phyloP scores from a whole-genome alignment of 2,113 vertebrate species.

The Lagopus leucura region DNA sequence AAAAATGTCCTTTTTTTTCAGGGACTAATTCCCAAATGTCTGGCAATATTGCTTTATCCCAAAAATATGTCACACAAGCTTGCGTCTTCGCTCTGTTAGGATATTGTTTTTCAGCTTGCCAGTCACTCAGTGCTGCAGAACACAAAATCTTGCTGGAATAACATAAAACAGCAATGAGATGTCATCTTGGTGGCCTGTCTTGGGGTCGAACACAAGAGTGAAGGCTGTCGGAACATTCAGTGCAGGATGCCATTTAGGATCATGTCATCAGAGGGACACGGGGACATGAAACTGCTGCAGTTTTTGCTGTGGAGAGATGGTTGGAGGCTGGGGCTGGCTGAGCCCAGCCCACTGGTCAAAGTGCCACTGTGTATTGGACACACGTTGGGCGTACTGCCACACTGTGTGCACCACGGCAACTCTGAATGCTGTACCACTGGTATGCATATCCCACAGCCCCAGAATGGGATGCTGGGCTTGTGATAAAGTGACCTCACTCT shows the following conservation, averaged over 20 bases:
- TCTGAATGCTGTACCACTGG: not conserved
- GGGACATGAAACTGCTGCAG: rapidly evolving
- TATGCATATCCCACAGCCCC: rapidly evolving
- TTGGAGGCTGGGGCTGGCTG: not conserved
- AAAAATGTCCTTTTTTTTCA: not conserved
- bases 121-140: not conserved
- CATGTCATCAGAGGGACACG: not conserved
- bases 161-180: not conserved
- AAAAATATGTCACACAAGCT: not conserved
- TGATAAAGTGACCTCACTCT: rapidly evolving
- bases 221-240: not conserved
- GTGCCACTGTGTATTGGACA: not conserved
- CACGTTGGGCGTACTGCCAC: not conserved
- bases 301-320: not conserved
- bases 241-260: not conserved
- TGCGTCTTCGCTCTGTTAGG: not conserved
- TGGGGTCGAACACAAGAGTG: rapidly evolving
- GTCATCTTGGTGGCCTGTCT: not conserved
- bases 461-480: not conserved
- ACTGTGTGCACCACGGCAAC: not conserved
- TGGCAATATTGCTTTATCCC: not conserved
- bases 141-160: not conserved
- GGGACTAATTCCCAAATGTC: not conserved
- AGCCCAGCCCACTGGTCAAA: not conserved
- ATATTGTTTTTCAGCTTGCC: not conserved